Percentiles rank a stretch among this genome's conserved stretches.
phyloP scores from a whole-genome alignment of 2,113 vertebrate genomes.

The Pteruthius melanotis region DNA sequence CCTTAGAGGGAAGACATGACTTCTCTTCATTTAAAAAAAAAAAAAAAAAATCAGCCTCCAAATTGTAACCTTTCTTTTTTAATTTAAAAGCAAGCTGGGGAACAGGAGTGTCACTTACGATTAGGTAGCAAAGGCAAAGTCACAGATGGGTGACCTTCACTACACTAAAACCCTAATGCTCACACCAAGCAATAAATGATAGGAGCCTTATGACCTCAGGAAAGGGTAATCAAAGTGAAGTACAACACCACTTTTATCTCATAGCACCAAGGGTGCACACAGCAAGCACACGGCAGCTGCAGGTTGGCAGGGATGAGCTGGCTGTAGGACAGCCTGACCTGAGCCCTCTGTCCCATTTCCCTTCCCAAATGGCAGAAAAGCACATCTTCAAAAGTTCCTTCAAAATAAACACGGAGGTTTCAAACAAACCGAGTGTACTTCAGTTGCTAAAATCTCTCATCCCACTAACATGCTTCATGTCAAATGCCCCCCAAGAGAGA shows the following conservation, averaged over 20 bases:
- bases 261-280: neutral
- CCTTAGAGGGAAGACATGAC: constrained; percentile 29
- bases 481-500: neutral
- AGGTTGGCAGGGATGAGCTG: neutral
- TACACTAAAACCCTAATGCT: neutral
- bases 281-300: neutral
- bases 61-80: neutral
- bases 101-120: neutral
- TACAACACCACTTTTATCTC: neutral
- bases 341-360: neutral
- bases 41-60: too few species aligned
- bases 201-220: neutral
- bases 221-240: neutral
- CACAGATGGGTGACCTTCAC: neutral
- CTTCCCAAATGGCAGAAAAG: neutral
- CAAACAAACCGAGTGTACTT: neutral
- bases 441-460: neutral
- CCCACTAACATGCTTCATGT: neutral
- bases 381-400: neutral
- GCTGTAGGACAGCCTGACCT: neutral
- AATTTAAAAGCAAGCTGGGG: neutral
- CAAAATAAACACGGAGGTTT: neutral
- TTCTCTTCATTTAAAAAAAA: neutral
- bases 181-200: neutral
- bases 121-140: constrained; percentile 2